phyloP scores from a whole-genome alignment of 2,113 vertebrate species.

The Protobothrops flavoviridis region DNA sequence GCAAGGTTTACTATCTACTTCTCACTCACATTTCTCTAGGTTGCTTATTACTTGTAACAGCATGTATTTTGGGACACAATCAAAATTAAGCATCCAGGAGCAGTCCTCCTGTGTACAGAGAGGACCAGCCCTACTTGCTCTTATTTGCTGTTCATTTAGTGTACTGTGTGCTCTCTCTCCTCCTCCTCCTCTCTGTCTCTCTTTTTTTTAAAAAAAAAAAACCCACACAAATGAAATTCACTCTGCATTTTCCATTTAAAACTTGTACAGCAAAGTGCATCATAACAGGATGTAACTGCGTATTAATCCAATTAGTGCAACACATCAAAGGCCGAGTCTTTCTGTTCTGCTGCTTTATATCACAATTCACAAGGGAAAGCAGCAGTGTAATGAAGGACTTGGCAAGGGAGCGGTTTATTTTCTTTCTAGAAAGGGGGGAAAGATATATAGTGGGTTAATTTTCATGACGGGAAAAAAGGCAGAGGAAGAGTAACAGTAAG shows the following conservation, averaged over 20 bases:
- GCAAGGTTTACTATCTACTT: constrained; percentile 43
- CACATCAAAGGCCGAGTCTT: constrained; percentile 77
- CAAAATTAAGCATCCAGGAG: constrained; percentile 71
- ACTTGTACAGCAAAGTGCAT: constrained; percentile 85
- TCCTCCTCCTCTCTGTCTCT: neutral
- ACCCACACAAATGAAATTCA: constrained; percentile 69
- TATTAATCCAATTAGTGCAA: constrained; percentile 88
- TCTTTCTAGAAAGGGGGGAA: constrained; percentile 63
- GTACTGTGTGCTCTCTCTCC: constrained; percentile 67
- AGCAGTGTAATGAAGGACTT: constrained; percentile 73
- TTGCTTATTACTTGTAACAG: constrained; percentile 71
- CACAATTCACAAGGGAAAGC: constrained; percentile 74
- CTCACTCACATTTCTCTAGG: constrained; percentile 61
- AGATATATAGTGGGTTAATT: constrained; percentile 75
- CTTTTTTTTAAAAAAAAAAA: neutral
- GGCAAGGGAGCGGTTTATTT: constrained; percentile 72
- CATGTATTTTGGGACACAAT: constrained; percentile 69
- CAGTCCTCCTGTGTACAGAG: constrained; percentile 65
- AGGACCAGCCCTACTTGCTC: constrained; percentile 65
- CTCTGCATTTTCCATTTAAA: constrained; percentile 81
- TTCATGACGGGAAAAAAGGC: constrained; percentile 74
- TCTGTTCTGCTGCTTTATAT: constrained; percentile 74
- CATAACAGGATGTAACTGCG: constrained; percentile 78
- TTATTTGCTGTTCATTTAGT: constrained; percentile 70
- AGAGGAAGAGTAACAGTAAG: constrained; percentile 67